phyloP scores from a whole-genome alignment of 2,888 invertebrate species.

The Matsumyia berberina region DNA sequence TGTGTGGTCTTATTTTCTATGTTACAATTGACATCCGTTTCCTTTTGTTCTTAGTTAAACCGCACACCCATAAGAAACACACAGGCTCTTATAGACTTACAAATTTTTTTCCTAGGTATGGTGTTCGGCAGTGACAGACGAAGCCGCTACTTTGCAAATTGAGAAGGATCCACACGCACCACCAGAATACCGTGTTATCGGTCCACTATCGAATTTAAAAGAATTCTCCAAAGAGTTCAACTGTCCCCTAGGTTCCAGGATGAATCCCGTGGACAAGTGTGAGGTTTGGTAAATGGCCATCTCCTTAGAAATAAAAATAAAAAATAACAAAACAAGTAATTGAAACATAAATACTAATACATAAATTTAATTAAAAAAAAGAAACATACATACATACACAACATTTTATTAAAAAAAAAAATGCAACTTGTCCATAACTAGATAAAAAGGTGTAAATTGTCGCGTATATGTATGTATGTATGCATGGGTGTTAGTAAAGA shows the following conservation, averaged over 20 bases:
- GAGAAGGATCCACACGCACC: conserved; percentile 96
- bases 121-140: conserved; percentile 95
- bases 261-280: conserved; percentile 93
- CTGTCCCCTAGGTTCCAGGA: conserved; percentile 88
- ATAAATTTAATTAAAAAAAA: too few relatives aligned
- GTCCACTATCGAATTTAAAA: conserved; percentile 90
- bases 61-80: not conserved
- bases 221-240: conserved; percentile 92
- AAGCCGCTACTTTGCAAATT: conserved; percentile 93
- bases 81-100: not conserved
- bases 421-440: too few relatives aligned
- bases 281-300: conserved; percentile 85
- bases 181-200: conserved; percentile 92
- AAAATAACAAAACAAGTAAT: not conserved
- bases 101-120: conserved; percentile 87
- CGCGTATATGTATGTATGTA: too few relatives aligned
- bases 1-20: too few relatives aligned
- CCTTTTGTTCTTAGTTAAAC: not conserved
- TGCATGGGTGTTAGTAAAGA: too few relatives aligned
- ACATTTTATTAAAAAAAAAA: too few relatives aligned
- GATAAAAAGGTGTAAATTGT: too few relatives aligned
- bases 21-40: too few relatives aligned
- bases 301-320: too few relatives aligned
- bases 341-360: not conserved
- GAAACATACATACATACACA: too few relatives aligned